Conservation (phyloP, 2,888 invertebrate genomes). For the Microctonus hyperodae region DNA sequence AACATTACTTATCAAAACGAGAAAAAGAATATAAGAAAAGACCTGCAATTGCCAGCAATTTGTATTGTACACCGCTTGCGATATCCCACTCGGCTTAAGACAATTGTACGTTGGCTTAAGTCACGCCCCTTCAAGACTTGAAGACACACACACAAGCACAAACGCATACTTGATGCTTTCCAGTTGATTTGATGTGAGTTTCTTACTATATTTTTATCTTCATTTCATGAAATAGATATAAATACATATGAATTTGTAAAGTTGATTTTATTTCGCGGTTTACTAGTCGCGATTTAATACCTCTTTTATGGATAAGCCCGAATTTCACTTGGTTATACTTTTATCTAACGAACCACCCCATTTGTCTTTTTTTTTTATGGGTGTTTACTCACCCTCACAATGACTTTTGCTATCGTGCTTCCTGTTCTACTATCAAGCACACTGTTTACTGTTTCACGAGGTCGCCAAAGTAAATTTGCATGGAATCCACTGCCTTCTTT, state of each 20-base stretch:
- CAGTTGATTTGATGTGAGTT: not conserved
- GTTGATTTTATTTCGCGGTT: slow-evolving; percentile 48
- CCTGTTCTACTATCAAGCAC: not conserved
- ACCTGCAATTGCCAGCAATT: slow-evolving; percentile 46
- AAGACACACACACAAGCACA: too few species aligned
- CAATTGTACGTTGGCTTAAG: slow-evolving; percentile 39
- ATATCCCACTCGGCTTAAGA: slow-evolving; percentile 39
- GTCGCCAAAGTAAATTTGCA: slow-evolving; percentile 45
- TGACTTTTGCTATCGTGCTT: slow-evolving; percentile 26
- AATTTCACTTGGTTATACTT: slow-evolving; percentile 40
- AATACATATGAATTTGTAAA: slow-evolving; percentile 30
- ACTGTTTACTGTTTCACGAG: slow-evolving; percentile 26
- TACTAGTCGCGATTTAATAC: slow-evolving; percentile 34
- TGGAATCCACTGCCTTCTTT: slow-evolving; percentile 41
- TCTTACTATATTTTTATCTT: not conserved
- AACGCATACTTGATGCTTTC: too few species aligned
- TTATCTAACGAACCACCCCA: slow-evolving; percentile 36
- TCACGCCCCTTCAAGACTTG: not conserved
- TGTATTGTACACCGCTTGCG: slow-evolving; percentile 39
- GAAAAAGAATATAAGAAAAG: slow-evolving; percentile 2
- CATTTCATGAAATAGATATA: not conserved
- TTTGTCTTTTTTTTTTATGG: slow-evolving; percentile 33
- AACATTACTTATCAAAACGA: slow-evolving; percentile 34
- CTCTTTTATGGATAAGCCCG: slow-evolving; percentile 33
- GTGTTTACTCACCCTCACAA: slow-evolving; percentile 5